Base-by-base conservation (phyloP, 2,113 vertebrate species). In the Toxotes jaculatrix region DNA sequence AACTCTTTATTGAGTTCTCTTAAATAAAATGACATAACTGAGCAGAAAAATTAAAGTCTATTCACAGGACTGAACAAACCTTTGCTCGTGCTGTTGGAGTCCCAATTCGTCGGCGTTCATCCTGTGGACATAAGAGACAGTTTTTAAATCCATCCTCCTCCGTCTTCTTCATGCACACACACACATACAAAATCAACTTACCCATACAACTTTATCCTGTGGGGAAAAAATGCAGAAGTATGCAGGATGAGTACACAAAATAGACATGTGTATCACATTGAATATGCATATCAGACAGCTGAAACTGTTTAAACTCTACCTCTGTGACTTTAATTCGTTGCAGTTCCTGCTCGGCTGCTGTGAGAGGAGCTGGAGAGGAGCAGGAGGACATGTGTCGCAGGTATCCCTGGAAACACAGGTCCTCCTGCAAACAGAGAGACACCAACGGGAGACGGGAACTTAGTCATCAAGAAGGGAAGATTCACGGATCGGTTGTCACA, bases 251-350 rank as follows among this genome's bases (percentile, higher is more conserved):
- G 21, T 27, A 68, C 12, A 62, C 4, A 38, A 34, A 38, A 34
- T 19, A 27, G 13, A n/a, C 0, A 6, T 9, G 27, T 27, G 27
- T 27, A 9, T 7, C 16, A 68, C 12, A 2, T 23, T 31, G n/a
- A 56, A 2, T 31, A 1, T 8, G 4, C 1, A 34, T 56, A 27
- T 82, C 21, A 72, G 43, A 62, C 27, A 47, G 3, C 1, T 8
- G 65, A 11, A 14, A 2, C 40, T 13, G 3, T 66, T 65, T 14
- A 9, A 32, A 38, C 17, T 57, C 55, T 72, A 98, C 98, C 97
- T 99, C 98, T 0, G 97, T 97, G 90, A 97, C 96, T 87, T 96
- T 98, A 79, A 99, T 98, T 91, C 95, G 96, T 93, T 97, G 97
- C 4, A 99, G 93, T 86, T 99, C 97, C 91, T 96, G 96, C 86